phyloP scores from a whole-genome alignment of 2,113 vertebrate species.

The Silurus glanis region DNA sequence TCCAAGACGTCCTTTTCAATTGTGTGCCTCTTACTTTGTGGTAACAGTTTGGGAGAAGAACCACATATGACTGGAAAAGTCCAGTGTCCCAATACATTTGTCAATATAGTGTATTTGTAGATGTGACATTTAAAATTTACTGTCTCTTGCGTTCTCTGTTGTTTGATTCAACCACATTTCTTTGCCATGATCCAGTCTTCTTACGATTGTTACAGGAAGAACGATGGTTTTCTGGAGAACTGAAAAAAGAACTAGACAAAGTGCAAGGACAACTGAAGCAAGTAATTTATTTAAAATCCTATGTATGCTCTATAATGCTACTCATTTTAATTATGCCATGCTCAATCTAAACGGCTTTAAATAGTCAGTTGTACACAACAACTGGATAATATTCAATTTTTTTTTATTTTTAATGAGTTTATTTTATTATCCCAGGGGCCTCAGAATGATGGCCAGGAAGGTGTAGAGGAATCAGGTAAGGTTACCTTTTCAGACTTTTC shows the following conservation, averaged over 20 bases:
- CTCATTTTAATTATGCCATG: not conserved
- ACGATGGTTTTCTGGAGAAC: constrained; percentile 95
- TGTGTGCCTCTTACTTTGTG: too few relatives aligned
- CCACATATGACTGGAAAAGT: too few relatives aligned
- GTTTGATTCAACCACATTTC: not conserved
- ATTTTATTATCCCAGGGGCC: constrained; percentile 64
- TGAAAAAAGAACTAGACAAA: constrained; percentile 98
- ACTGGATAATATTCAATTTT: constrained; percentile 1
- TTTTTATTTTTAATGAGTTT: constrained; percentile 22
- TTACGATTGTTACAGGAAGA: constrained; percentile 80
- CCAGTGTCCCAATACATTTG: too few relatives aligned
- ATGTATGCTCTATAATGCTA: constrained; percentile 35
- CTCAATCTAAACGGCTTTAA: not conserved
- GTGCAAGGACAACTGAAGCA: constrained; percentile 95
- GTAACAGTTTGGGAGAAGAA: too few relatives aligned
- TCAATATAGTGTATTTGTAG: not conserved
- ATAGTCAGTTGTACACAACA: not conserved
- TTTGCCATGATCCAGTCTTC: not conserved
- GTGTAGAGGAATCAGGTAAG: constrained; percentile 81
- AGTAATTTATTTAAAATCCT: constrained; percentile 91
- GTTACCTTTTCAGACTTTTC: not conserved
- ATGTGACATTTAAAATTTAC: not conserved
- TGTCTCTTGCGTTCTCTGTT: not conserved
- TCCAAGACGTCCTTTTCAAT: too few relatives aligned
- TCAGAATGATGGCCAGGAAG: constrained; percentile 80